Base-by-base conservation (phyloP, 2,888 invertebrate genomes). In the Cephus pygmeus region DNA sequence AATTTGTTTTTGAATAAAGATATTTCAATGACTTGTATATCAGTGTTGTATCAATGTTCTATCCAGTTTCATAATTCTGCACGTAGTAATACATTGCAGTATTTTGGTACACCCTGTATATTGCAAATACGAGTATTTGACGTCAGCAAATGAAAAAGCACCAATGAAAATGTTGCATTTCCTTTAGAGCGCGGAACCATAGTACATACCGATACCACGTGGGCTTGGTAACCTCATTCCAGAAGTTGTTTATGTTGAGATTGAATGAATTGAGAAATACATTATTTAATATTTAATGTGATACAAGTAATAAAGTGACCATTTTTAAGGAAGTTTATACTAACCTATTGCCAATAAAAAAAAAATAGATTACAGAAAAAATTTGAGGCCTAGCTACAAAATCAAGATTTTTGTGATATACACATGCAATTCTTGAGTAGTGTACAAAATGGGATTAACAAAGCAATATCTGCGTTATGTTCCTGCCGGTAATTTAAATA, bases 391-490 rank as follows among this genome's bases (percentile, higher is more conserved):
- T 40, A 15, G 40, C 15, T 40, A 15, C 2, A 40, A 1, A 6
- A 15, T 15, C 12, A 40, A 40, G 69, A 80, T 69, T 23, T 69
- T 71, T 30, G 11, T 68, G 6, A 23, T 77, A 71, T 34, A 71
- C 23, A 73, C 11, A 69, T 36, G 15, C 69, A 73, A 33, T 56
- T 69, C 34, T 31, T 75, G 68, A 69, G 34, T 36, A 12, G 15
- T 30, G 73, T 3, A 34, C 33, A 90, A 87, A 86, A 97, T 97
- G 97, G 97, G 97, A 76, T 92, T 98, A 78, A 97, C 98, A 12
- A 98, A 98, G 89, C 98, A 99, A 92, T 99, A 99, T 93, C 93
- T 98, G 84, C 95, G 98, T 76, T 99, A 97, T 91, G 94, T 94
- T 35, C 95, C 97, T 2, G 94, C 95, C 80, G 97, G 97, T 12